Base-by-base conservation (phyloP, 30 jellyfish, hydroid and myxozoan species). In the Morbakka virulenta region DNA sequence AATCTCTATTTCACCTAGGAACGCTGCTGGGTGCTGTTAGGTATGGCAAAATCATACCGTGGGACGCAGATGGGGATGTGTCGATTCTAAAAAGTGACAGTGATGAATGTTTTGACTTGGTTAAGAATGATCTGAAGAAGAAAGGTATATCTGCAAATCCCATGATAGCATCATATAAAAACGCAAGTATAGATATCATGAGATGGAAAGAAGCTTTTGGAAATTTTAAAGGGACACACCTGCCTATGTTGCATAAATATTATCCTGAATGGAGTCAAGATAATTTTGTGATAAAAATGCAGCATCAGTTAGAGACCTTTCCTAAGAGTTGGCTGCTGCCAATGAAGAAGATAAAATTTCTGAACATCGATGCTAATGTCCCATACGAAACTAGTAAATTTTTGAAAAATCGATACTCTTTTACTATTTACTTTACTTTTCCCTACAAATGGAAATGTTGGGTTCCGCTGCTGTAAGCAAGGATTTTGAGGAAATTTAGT, bases 31-130 rank as follows among this genome's bases (percentile, higher is more conserved):
- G 97, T 53, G 97, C 97, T 2, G 32, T 35, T 1, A 57, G 91
- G 27, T 24, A 66, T 57, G 48, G 80, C 17, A 89, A 74, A 2
- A 69, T 89, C 22, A 63, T 89, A 23, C 96, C 97, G 0, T 89
- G 97, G 97, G 97, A 89, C 50, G 88, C 87, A 11, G 97, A 89
- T 29, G 97, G 95, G 0, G 97, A 89, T 67, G 72, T 89, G 4
- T 89, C 95, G 28, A 31, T 89, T 21, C 22, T 82, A 3, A 70
- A 62, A 9, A 85, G 85, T 3, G 80, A 80, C 1, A 52, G 32
- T 11, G 57, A 34, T 23, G 57, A 72, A 21, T 69, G 70, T 74
- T 79, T 81, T n/a, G 36, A 24, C 2, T 49, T 35, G 0, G 95
- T 93, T 64, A 23, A 51, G 11, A 29, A n/a, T 28, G 80, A 52